These are phyloP conservation scores for cattle (Bos taurus) DNA, from an alignment of 2,113 vertebrate species.

Conservation along the genomic window ARS-UCD2.0 NC_037339.1:86738501-86739000, in stretches of 20 bases:
- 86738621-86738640: slow-evolving; percentile 79
- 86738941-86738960: rapidly evolving
- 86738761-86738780: slow-evolving; percentile 89
- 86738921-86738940: not conserved
- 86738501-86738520: slow-evolving; percentile 90
- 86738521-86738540: slow-evolving; percentile 99
- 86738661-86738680: slow-evolving; percentile 82
- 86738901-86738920: not conserved
- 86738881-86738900: not conserved
- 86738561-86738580: slow-evolving; percentile 96
- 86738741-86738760: slow-evolving; percentile 89
- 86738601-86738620: slow-evolving; percentile 89
- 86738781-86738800: slow-evolving; percentile 88
- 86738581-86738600: slow-evolving; percentile 89
- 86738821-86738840: slow-evolving; percentile 90
- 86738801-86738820: slow-evolving; percentile 89
- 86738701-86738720: slow-evolving; percentile 84
- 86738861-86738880: slow-evolving; percentile 81
- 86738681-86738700: slow-evolving; percentile 84
- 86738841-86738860: slow-evolving; percentile 84
- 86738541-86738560: slow-evolving; percentile 99
- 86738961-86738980: not conserved
- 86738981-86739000: not conserved
- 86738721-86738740: slow-evolving; percentile 87
- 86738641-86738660: slow-evolving; percentile 83